Percentiles rank a stretch among this genome's conserved stretches.
These are phyloP conservation scores for Theristicus caerulescens DNA, from an alignment of 2,113 vertebrate species.

Conservation along the genomic window DNA sequence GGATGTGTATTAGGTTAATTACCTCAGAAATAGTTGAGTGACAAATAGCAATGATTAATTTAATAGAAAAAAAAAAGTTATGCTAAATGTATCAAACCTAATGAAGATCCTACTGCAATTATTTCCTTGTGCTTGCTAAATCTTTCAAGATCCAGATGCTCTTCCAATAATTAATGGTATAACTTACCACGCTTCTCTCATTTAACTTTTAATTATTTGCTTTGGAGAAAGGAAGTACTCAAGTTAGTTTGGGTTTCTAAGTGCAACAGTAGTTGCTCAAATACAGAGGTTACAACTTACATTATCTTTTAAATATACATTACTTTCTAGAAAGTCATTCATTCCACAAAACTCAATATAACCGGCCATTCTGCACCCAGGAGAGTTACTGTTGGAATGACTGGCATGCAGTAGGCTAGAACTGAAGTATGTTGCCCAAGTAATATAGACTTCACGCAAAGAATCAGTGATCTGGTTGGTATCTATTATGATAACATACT, in stretches of 20 bases:
- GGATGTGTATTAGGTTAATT: slow-evolving; percentile 41
- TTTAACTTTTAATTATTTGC: slow-evolving; percentile 32
- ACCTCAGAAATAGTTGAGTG: slow-evolving; percentile 13
- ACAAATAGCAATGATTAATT: slow-evolving; percentile 22
- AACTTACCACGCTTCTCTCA: slow-evolving; percentile 44
- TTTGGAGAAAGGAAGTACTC: slow-evolving; percentile 23
- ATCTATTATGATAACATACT: not conserved
- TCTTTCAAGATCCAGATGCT: slow-evolving; percentile 61
- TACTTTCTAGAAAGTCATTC: not conserved
- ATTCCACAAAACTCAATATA: not conserved
- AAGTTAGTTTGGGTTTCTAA: not conserved
- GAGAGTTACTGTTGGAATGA: not conserved
- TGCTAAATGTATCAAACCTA: slow-evolving; percentile 36
- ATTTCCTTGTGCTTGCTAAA: slow-evolving; percentile 36
- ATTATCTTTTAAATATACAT: not conserved
- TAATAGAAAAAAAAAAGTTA: not conserved
- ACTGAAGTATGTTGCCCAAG: not conserved
- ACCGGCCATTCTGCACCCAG: not conserved
- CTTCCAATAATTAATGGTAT: slow-evolving; percentile 53
- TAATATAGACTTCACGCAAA: not conserved
- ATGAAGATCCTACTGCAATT: slow-evolving; percentile 48
- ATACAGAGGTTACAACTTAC: not conserved
- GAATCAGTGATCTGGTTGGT: not conserved
- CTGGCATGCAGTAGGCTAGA: not conserved
- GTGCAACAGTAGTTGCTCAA: not conserved